phyloP scores from a whole-genome alignment of 2,888 invertebrate genomes.

The Trissoscelio sp. region DNA sequence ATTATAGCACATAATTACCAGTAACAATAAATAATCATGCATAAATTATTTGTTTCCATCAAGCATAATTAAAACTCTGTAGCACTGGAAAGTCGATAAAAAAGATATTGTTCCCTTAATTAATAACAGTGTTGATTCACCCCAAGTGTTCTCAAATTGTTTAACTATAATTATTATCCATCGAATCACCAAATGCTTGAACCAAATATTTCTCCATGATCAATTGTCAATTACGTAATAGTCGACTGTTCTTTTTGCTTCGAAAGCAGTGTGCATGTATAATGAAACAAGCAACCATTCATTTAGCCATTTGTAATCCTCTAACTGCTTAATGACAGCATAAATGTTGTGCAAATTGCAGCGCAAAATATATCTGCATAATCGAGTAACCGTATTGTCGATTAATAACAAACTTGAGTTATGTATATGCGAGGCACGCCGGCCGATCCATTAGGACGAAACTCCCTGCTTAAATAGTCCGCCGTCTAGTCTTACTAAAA shows the following conservation, averaged over 20 bases:
- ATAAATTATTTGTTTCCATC: not conserved
- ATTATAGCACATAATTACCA: no score
- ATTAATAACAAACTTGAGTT: slow-evolving; percentile 51
- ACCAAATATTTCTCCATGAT: not conserved
- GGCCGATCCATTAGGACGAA: slow-evolving; percentile 55
- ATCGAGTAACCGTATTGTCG: slow-evolving; percentile 47
- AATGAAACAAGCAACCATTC: slow-evolving; percentile 23
- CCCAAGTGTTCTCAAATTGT: not conserved
- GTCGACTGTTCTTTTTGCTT: not conserved
- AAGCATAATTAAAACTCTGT: not conserved
- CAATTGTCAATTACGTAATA: slow-evolving; percentile 12
- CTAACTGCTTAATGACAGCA: slow-evolving; percentile 51
- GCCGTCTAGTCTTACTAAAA: slow-evolving; percentile 25
- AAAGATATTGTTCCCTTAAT: not conserved
- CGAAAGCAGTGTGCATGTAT: not conserved
- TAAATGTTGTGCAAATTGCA: slow-evolving; percentile 42
- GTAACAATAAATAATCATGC: not conserved
- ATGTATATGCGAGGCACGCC: slow-evolving; percentile 29
- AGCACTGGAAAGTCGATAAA: not conserved
- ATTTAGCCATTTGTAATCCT: slow-evolving; percentile 48
- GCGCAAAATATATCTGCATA: slow-evolving; percentile 52
- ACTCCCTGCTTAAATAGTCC: slow-evolving; percentile 47
- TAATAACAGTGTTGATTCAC: slow-evolving; percentile 7
- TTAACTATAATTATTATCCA: not conserved
- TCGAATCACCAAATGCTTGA: not conserved